Percentiles rank a stretch among this genome's conserved stretches.
Conservation (phyloP, 1,140 invertebrate species). For the Tachypleus tridentatus region DNA sequence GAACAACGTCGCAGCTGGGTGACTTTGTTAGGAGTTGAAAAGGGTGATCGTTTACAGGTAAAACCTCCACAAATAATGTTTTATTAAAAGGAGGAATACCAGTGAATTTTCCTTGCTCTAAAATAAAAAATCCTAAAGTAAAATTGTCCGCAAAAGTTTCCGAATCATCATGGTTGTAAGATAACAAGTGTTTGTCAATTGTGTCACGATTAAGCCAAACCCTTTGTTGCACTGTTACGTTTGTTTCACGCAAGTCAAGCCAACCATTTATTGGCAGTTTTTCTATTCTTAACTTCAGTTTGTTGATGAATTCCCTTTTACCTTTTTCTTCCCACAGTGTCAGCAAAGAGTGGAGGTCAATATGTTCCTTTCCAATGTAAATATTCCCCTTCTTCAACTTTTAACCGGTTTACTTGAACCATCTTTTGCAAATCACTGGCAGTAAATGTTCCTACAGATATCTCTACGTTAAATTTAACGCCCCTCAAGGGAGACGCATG, state of each 20-base stretch:
- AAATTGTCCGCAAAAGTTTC: conserved; percentile 32
- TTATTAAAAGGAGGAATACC: conserved; percentile 18
- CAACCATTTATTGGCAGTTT: conserved; percentile 18
- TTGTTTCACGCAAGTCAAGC: conserved; percentile 17
- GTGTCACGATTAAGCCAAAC: conserved; percentile 30
- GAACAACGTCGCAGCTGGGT: conserved; percentile 31
- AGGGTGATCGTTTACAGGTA: conserved; percentile 79
- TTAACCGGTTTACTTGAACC: conserved; percentile 44
- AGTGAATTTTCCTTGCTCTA: conserved; percentile 11
- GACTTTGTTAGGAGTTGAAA: conserved; percentile 63
- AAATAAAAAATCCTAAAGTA: conserved; percentile 25
- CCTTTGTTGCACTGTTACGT: conserved; percentile 1
- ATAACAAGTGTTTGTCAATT: conserved; percentile 28
- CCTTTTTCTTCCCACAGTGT: conserved; percentile 27
- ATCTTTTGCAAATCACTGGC: conserved; percentile 50
- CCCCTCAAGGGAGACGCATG: conserved; percentile 31
- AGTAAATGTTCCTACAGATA: conserved; percentile 54
- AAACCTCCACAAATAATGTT: conserved; percentile 61
- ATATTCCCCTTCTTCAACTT: conserved; percentile 69
- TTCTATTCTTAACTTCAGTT: conserved; percentile 16
- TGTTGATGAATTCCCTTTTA: conserved; percentile 19
- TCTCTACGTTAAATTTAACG: conserved; percentile 63
- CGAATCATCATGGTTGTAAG: conserved; percentile 35
- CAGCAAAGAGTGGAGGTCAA: conserved; percentile 67
- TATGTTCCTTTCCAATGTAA: conserved; percentile 39